Conservation (phyloP, 2,797 vertebrate species). For the Melanotaenia parkinsoni region DNA sequence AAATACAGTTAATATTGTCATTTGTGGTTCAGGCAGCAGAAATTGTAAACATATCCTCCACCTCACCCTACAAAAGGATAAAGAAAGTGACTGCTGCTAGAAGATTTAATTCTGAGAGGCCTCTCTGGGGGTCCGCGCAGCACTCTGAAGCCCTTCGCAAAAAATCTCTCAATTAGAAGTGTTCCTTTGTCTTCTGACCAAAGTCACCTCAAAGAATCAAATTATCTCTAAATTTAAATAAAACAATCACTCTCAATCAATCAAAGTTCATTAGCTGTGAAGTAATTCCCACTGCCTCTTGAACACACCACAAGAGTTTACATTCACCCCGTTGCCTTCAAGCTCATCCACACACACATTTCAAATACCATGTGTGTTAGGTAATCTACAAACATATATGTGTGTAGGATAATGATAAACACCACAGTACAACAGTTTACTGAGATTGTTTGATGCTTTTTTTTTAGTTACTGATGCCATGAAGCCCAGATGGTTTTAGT, state of each 20-base stretch:
- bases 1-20: conserved; percentile 49
- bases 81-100: conserved; percentile 69
- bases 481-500: conserved; percentile 29
- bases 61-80: conserved; percentile 60
- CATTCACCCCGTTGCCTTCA: background rate
- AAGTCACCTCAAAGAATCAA: conserved; percentile 80
- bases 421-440: background rate
- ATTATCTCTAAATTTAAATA: conserved; percentile 72
- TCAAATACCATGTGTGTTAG: conserved; percentile 14
- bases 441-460: background rate
- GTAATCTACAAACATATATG: conserved; percentile 35
- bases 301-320: conserved; percentile 8
- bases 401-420: background rate
- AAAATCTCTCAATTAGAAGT: conserved; percentile 75
- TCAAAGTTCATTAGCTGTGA: conserved; percentile 61
- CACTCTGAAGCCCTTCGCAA: conserved; percentile 43
- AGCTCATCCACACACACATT: background rate
- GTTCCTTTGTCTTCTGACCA: conserved; percentile 68
- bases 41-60: conserved; percentile 74
- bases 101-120: conserved; percentile 72
- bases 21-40: conserved; percentile 43
- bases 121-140: conserved; percentile 54
- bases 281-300: conserved; percentile 39
- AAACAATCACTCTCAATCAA: conserved; percentile 69
- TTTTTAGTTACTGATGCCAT: background rate